Evolutionary conservation across 2,888 invertebrate species (phyloP).

Genomic region (Tachina fera): DNA sequence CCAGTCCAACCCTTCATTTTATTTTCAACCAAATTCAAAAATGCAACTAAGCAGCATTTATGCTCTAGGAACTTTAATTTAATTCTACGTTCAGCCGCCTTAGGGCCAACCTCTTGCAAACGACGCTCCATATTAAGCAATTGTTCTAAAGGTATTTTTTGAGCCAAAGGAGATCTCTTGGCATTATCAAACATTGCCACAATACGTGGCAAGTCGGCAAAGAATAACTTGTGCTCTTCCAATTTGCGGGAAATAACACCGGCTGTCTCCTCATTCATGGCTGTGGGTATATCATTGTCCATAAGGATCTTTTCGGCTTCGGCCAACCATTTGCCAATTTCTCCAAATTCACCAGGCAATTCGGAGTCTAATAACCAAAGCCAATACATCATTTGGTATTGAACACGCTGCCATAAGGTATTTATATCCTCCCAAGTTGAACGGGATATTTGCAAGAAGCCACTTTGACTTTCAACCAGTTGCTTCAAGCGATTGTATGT

Average conservation of each 20-base stretch:
- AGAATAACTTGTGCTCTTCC: slow-evolving; percentile 95
- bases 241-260: slow-evolving; percentile 93
- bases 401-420: slow-evolving; percentile 91
- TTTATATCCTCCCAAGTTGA: slow-evolving; percentile 94
- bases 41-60: slow-evolving; percentile 96
- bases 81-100: slow-evolving; percentile 92
- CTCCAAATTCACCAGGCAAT: slow-evolving; percentile 93
- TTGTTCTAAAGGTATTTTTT: slow-evolving; percentile 91
- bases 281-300: slow-evolving; percentile 91
- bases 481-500: slow-evolving; percentile 90
- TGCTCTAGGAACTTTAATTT: slow-evolving; percentile 95
- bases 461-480: slow-evolving; percentile 89
- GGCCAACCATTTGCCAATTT: slow-evolving; percentile 95
- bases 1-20: slow-evolving; percentile 95
- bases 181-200: slow-evolving; percentile 91
- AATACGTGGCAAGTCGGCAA: slow-evolving; percentile 91
- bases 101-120: slow-evolving; percentile 88
- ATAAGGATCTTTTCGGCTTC: slow-evolving; percentile 91
- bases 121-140: slow-evolving; percentile 91
- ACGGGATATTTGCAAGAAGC: slow-evolving; percentile 90
- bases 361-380: slow-evolving; percentile 93
- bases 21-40: slow-evolving; percentile 94
- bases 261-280: slow-evolving; percentile 94
- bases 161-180: slow-evolving; percentile 87
- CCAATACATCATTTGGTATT: slow-evolving; percentile 92